Evolutionary conservation across 2,797 vertebrate genomes (phyloP), one percentile per base, ranked within the genome.

Genomic region (Trematomus bernacchii): DNA sequence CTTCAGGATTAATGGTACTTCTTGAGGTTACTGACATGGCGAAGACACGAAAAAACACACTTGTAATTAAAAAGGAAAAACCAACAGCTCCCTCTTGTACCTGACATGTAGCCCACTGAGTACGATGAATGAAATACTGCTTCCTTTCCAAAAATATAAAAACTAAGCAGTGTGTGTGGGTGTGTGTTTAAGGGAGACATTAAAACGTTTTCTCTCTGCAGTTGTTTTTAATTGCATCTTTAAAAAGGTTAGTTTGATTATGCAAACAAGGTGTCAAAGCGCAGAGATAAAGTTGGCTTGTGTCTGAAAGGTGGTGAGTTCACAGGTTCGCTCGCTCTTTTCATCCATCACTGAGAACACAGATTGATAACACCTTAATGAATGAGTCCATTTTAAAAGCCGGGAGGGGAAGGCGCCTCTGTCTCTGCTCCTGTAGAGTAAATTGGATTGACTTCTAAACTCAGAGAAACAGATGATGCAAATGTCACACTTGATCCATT

Each of bases 381-480:
- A 84, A 85, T 9, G 30, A 83, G 66, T 83, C 58, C 55, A 67
- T 84, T 88, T 84, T 60, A 1, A 86, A 83, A 76, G 53, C 76
- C 23, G 14, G 30, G 65, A 71, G 70, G 48, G 43, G 59, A 62
- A 61, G 43, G 59, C 55, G 44, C 27, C 8, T 52, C 30, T 60
- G 66, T 78, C 62, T 76, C 71, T 77, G 47, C 66, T 87, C 68
- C 51, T 65, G 47, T 48, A 19, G 76, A 74, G 76, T 84, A 86
- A 87, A 87, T 89, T 63, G 81, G 67, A 88, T 82, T 83, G 83
- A 86, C 90, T 84, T 83, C 79, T 82, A 73, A 82, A 91, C 82
- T 87, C 71, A 74, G 73, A 76, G 50, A 80, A 89, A 87, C 76
- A 63, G 71, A 91, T 64, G 85, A 91, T 83, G 80, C 83, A 81